Base-by-base conservation (phyloP, 2,113 vertebrate genomes). In the Nipponia nippon region DNA sequence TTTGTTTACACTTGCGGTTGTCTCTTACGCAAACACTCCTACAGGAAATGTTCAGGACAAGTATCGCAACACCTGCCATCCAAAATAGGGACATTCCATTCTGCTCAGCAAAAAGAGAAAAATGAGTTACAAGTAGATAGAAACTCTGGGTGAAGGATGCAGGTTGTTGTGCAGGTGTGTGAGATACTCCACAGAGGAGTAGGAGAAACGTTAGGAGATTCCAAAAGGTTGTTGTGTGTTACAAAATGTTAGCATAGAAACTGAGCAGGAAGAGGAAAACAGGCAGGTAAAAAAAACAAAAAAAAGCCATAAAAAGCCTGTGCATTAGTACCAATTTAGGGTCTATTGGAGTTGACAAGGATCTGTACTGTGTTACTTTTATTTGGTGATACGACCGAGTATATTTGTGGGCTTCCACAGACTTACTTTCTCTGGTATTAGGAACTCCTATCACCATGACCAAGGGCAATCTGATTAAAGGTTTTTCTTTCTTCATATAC, bases 1-100 rank as follows among this genome's bases (percentile, higher is more conserved):
- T 87, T 79, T 97, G 97, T 97, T 98, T 97, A 93, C 44, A 30
- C 67, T 97, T 76, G 26, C 34, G 30, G 38, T 95, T 78, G 65
- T 89, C 42, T 81, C 87, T 97, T 96, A 47, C 6, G 72, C 95
- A 97, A 91, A 81, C 55, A 78, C 50, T 96, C n/a, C 76, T 87
- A 30, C 38, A 67, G 90, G 79, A 94, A 83, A 78, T 42, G 34
- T 63, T 93, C 93, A 83, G 85, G 69, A 83, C 7, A 2, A 89
- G 69, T 71, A 87, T 89, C 76, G 81, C 87, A 93, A 46, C 81
- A 96, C 89, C 95, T 87, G 87, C 40, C 63, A 29, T 90, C 56
- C 67, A 38, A 90, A 93, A 61, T 7, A 67, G 76, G 89, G 67
- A 75, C 63, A 44, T 87, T 94, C 65, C 34, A 21, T 91, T 93